Percentiles rank a stretch among this genome's conserved stretches.
These are phyloP conservation scores for Mus pahari DNA, from an alignment of 2,113 vertebrate genomes.

Conservation along the genomic window DNA sequence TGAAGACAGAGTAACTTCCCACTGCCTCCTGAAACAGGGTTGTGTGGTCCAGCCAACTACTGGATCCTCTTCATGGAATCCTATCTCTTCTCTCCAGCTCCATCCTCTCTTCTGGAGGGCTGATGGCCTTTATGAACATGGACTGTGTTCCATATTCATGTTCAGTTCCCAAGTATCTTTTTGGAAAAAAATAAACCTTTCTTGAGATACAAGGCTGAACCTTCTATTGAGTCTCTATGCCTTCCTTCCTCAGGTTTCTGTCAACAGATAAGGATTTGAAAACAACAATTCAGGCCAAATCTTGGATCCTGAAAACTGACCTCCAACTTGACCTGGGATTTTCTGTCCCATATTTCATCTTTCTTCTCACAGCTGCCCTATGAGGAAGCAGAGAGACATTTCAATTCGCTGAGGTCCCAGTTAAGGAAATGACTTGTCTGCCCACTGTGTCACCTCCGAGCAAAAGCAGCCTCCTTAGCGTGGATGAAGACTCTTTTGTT, in stretches of 20 bases:
- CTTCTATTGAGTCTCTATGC: not conserved
- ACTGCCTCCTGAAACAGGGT: not conserved
- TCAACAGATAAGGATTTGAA: not conserved
- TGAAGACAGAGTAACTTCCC: not conserved
- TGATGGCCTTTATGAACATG: not conserved
- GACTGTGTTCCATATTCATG: not conserved
- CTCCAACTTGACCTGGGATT: not conserved
- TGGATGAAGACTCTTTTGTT: not conserved
- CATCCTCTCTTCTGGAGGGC: not conserved
- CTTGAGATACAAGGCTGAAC: not conserved
- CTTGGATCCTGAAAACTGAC: not conserved
- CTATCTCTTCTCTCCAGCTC: not conserved
- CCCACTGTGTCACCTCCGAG: not conserved
- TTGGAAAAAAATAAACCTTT: constrained; percentile 7
- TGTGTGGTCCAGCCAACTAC: not conserved
- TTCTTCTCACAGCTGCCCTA: not conserved
- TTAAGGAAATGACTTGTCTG: not conserved
- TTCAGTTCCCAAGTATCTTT: not conserved
- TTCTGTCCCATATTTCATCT: not conserved
- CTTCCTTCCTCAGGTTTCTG: not conserved
- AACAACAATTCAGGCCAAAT: not conserved
- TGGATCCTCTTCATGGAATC: not conserved
- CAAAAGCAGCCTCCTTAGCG: not conserved
- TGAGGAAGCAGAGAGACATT: not conserved
- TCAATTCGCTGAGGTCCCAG: not conserved